Evolutionary conservation across 1,140 invertebrate genomes (phyloP).

Genomic region (Bombus haemorrhoidalis): DNA sequence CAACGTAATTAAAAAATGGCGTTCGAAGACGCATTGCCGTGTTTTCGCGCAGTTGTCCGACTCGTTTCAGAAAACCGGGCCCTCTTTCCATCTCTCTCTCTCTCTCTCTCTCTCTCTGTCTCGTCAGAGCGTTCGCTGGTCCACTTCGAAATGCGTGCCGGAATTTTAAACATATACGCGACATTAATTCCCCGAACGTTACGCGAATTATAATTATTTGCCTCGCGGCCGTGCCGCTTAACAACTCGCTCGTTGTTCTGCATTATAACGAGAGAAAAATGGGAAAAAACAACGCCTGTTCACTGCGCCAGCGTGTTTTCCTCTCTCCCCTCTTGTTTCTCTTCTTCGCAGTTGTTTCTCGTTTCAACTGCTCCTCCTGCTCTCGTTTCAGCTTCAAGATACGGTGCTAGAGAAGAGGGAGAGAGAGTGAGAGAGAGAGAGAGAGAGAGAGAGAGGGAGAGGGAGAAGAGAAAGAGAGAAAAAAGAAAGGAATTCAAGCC

Average conservation of each 20-base stretch:
- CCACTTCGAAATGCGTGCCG: neutral
- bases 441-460: neutral
- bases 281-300: constrained; percentile 23
- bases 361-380: neutral
- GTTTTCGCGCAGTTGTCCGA: neutral
- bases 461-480: rapidly evolving
- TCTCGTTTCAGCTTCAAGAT: neutral
- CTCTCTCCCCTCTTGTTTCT: neutral
- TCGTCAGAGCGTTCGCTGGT: neutral
- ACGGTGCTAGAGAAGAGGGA: constrained; percentile 4
- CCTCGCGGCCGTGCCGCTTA: neutral
- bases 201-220: constrained; percentile 39
- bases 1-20: constrained; percentile 48
- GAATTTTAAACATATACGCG: constrained; percentile 19
- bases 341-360: neutral
- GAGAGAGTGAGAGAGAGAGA: neutral
- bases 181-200: constrained; percentile 24
- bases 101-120: neutral
- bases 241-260: constrained; percentile 24
- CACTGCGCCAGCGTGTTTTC: constrained; percentile 1
- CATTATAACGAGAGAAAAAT: constrained; percentile 7
- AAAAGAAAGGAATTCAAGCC: constrained; percentile 6
- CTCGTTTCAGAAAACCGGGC: neutral
- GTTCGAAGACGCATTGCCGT: constrained; percentile 10
- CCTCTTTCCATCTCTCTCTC: neutral